A percentile compares a stretch with the other conserved stretches of the same genome.
Evolutionary conservation across 2,797 vertebrate species (phyloP).

Genomic region (Siniperca obscura): DNA sequence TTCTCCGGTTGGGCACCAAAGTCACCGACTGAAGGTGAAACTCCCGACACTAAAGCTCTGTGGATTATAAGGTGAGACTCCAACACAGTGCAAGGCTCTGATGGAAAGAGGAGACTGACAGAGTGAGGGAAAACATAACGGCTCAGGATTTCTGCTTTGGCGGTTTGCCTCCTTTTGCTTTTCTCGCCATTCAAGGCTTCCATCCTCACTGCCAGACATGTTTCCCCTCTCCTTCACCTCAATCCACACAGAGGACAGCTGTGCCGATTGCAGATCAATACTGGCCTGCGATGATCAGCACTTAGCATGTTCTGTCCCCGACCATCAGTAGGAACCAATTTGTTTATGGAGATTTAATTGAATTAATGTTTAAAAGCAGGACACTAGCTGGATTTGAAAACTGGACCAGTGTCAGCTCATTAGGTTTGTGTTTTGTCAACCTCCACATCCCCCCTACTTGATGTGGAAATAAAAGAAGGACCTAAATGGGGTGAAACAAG

Average conservation of each 20-base stretch:
- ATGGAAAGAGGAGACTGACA: slow-evolving; percentile 43
- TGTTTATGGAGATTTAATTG: slow-evolving; percentile 65
- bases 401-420: slow-evolving; percentile 28
- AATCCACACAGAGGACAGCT: slow-evolving; percentile 30
- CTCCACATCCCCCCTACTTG: slow-evolving; percentile 7
- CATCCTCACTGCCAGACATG: slow-evolving; percentile 20
- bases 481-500: slow-evolving; percentile 17
- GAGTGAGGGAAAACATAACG: slow-evolving; percentile 44
- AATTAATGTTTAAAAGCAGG: slow-evolving; percentile 57
- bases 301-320: slow-evolving; percentile 40
- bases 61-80: slow-evolving; percentile 58
- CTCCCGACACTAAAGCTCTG: slow-evolving; percentile 43
- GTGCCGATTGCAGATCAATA: slow-evolving; percentile 54
- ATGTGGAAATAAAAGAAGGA: slow-evolving; percentile 35
- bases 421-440: slow-evolving; percentile 26
- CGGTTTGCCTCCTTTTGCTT: slow-evolving; percentile 37
- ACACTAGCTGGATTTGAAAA: slow-evolving; percentile 15
- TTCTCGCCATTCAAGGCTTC: slow-evolving; percentile 28
- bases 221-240: slow-evolving; percentile 55
- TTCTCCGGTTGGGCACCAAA: slow-evolving; percentile 66
- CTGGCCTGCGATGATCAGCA: slow-evolving; percentile 39
- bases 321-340: slow-evolving; percentile 41
- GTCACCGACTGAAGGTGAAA: slow-evolving; percentile 61
- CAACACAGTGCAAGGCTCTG: slow-evolving; percentile 22
- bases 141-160: slow-evolving; percentile 53